Base-by-base conservation (phyloP, 2,113 vertebrate species). In the Grammomys dolichurus region DNA sequence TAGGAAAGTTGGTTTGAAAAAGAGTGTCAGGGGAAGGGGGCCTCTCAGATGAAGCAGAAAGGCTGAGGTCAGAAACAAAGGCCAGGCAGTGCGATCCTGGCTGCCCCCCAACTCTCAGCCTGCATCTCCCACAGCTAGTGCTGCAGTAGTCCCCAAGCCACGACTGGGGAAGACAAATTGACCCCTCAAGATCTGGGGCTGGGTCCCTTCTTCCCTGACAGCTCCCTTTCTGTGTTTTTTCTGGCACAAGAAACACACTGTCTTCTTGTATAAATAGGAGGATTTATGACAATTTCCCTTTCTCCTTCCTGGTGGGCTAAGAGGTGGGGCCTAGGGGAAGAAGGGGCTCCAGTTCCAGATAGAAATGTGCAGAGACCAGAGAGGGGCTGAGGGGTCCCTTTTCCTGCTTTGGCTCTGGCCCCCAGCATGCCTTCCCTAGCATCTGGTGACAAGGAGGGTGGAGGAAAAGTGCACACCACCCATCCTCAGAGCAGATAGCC, bases 221-320 rank as follows among this genome's bases (percentile, higher is more conserved):
- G 97, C 95, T 97, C 97, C 96, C 81, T 96, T 92, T 95, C 46
- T 96, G 97, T 97, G 96, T 96, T 91, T 91, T 97, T 98, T 97
- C 97, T 97, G 96, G 98, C 90, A 94, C 86, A 97, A 98, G 95
- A 97, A 97, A 98, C 95, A 97, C 94, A 94, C 96, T 97, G 96
- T 97, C 98, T 97, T 96, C 97, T 98, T 97, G 96, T 97, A 95
- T 98, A 98, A 98, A 98, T 97, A 97, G 95, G 24, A 58, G 93
- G 97, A 98, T 98, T 98, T 98, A 98, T 97, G 97, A 93, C 46
- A 78, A 51, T 93, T 96, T 95, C 89, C 78, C 58, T 81, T 95
- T 81, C 84, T 95, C 87, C 40, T 77, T 96, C 97, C 96, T 93
- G 87, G 91, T 94, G 98, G 96, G 97, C 97, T 93, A 94, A 90